Percentiles rank a stretch among this genome's conserved stretches.
Conservation (phyloP, 2,113 vertebrate species). For the Pseudolaguvia tuberculata region DNA sequence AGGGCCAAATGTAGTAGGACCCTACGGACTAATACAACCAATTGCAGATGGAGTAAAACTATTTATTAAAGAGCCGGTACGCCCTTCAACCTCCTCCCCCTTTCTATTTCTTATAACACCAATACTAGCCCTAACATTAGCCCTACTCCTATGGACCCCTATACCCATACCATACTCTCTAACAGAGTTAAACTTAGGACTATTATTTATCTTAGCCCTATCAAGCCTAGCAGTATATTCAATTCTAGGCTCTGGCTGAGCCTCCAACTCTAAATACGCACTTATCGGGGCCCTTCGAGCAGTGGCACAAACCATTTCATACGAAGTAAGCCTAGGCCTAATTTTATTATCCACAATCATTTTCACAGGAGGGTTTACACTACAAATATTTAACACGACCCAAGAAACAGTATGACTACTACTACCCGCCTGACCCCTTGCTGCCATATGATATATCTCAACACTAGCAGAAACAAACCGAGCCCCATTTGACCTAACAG, state of each 20-base stretch:
- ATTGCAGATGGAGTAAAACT: slow-evolving; percentile 8
- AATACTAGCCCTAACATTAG: not conserved
- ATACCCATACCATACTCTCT: not conserved
- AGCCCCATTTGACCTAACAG: not conserved
- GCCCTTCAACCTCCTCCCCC: not conserved
- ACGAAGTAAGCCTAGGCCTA: not conserved
- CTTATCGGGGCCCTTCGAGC: not conserved
- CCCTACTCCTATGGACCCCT: slow-evolving; percentile 3
- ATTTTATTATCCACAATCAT: not conserved
- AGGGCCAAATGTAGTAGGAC: not conserved
- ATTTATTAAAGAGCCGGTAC: not conserved
- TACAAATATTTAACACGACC: not conserved
- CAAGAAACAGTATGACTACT: not conserved
- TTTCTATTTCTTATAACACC: not conserved
- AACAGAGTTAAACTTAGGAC: not conserved
- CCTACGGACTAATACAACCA: not conserved
- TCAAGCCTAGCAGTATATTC: not conserved
- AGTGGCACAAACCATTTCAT: not conserved
- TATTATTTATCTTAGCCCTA: slow-evolving; percentile 5
- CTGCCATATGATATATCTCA: not conserved
- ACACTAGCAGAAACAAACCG: slow-evolving; percentile 17
- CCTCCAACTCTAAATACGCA: slow-evolving; percentile 17
- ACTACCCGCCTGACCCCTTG: not conserved
- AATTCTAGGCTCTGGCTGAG: not conserved
- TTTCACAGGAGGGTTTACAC: not conserved